Evolutionary conservation across 2,797 vertebrate species (phyloP), one percentile per base, ranked within the genome.

Genomic region (Rhincodon typus): DNA sequence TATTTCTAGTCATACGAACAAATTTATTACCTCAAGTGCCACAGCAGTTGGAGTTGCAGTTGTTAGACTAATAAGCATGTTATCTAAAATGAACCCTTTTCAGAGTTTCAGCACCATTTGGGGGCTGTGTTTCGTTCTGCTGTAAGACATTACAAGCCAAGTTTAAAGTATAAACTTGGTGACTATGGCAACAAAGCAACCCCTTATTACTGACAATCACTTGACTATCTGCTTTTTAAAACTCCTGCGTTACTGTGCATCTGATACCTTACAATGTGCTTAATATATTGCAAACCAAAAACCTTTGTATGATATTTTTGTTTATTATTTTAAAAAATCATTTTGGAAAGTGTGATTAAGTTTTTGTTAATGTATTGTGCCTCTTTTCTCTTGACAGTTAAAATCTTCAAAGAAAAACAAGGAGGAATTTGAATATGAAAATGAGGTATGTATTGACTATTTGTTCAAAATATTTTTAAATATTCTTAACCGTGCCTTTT

Each of bases 341-440:
- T 50, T 50, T 94, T 13, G 30, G 46, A 21, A 53, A 53, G 50
- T 50, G 30, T 30, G 50, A 12, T n/a, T 74, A 53, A 66, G 77
- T 4, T n/a, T 74, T 3, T 13, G 69, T 72, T 23, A 72, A 38
- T 17, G 38, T 94, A 19, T 94, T 12, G 15, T 34, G 30, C 23
- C 8, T 72, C 25, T 15, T 25, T 93, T 93, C 88, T n/a, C 97
- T 62, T 62, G 97, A 96, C 98, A 99, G 99, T 98, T 99, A 97
- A 99, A 99, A 97, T 98, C 98, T 96, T 98, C 98, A 95, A 98
- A 98, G 96, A 99, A 99, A 97, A 98, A 97, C 97, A 98, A 98
- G 82, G 97, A 98, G 95, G 98, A 98, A 96, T 98, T 98, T 95
- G 98, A 98, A 97, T 97, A 98, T 0, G 98, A 99, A 95, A 97